These are phyloP conservation scores for Tyrannus savana DNA, from an alignment of 2,113 vertebrate species.

Conservation along the genomic window DNA sequence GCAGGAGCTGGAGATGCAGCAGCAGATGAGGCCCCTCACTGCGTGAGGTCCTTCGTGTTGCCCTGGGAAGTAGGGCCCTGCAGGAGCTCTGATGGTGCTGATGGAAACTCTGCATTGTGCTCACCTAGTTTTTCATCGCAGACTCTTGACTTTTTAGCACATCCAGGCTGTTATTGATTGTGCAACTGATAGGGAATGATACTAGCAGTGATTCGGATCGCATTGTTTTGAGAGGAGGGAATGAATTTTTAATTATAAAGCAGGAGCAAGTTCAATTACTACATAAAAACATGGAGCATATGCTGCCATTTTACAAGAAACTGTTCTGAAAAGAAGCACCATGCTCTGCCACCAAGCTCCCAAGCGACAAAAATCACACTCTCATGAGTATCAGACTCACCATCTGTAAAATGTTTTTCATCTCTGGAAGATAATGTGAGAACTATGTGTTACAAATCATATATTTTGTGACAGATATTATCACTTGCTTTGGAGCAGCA, in stretches of 20 bases:
- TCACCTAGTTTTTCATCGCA: neutral
- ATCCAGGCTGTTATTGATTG: neutral
- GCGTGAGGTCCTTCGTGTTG: rapidly evolving
- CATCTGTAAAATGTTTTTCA: constrained; percentile 56
- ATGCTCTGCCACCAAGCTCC: neutral
- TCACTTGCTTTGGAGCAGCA: neutral
- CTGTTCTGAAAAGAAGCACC: neutral
- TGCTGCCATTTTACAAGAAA: constrained; percentile 46
- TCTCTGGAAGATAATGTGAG: constrained; percentile 20
- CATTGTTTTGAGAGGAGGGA: neutral
- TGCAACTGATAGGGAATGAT: neutral
- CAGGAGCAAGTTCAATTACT: neutral
- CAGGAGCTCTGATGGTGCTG: neutral
- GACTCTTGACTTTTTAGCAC: neutral
- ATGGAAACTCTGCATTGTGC: neutral
- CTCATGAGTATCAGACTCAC: constrained; percentile 5
- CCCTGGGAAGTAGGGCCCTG: neutral
- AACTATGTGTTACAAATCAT: constrained; percentile 26
- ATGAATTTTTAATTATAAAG: neutral
- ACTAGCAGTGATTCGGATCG: neutral
- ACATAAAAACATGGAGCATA: neutral
- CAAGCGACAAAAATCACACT: constrained; percentile 29
- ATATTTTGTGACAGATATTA: neutral
- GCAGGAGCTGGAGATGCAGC: neutral
- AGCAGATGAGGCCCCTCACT: neutral